Base-by-base conservation (phyloP, 1,140 invertebrate species). In the Brachionus asplanchnoidis region DNA sequence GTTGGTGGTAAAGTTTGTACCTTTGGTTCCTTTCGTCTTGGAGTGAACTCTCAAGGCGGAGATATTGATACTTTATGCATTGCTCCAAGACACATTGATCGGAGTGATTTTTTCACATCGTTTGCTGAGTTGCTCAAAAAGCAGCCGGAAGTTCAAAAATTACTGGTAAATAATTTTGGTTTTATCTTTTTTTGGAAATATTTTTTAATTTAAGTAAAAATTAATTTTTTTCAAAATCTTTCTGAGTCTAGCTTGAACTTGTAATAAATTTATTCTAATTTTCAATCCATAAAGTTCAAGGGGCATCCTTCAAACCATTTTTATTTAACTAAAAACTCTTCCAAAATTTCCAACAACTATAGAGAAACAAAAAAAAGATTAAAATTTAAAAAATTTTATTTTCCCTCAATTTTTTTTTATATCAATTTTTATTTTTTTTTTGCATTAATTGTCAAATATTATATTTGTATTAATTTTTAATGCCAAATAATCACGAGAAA, bases 41-140 rank as follows among this genome's bases (percentile, higher is more conserved):
- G 95, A 88, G 94, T 99, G n/a, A 96, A 99, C 89, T 96, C 90
- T 4, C 90, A 91, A 90, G 96, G 97, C 60, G 97, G 97, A 87
- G 98, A 99, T 93, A 99, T 99, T 88, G 98, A 99, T 91, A 97
- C 97, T 0, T 89, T 99, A 0, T 98, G 97, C 91, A 96, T 99
- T 44, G 97, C 95, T 32, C 98, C 98, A 2, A 92, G 96, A 85
- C 97, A 99, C 89, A 95, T 99, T 68, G 94, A 95, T 86, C 92
- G 98, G 68, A 89, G 91, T 1, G 98, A 99, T 90, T 99, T 99
- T 90, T 99, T 99, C 89, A 91, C 92, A 11, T 94, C 95, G 0
- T 99, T 99, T 90, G 95, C 94, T 89, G 95, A 98, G 73, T 90
- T 97, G 68, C 90, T 99, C 3, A 95, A 94, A 88, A 91, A 93